phyloP scores from a whole-genome alignment of 2,888 invertebrate species.

The Brachyptera putata region DNA sequence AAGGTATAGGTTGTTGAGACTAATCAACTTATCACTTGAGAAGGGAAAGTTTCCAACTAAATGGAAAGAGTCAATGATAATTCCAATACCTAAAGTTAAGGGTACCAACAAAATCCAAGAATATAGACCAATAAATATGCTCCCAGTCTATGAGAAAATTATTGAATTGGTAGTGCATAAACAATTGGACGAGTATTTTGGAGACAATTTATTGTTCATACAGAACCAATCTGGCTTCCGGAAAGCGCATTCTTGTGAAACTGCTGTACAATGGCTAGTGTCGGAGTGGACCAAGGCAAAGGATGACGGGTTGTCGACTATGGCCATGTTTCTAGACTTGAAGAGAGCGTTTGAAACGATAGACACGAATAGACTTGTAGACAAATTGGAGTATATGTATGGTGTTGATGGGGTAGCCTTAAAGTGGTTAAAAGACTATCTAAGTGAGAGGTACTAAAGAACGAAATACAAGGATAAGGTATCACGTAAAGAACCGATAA shows the following conservation, averaged over 20 bases:
- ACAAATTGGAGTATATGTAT: conserved; percentile 14
- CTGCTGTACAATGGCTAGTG: conserved; percentile 25
- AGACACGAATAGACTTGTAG: conserved; percentile 22
- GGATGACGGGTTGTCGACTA: conserved; percentile 23
- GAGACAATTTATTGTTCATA: conserved; percentile 22
- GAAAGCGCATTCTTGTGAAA: conserved; percentile 29
- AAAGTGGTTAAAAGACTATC: conserved; percentile 26
- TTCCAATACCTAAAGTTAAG: not conserved
- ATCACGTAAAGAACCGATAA: not conserved
- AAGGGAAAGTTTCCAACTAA: not conserved
- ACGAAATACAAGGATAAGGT: not conserved
- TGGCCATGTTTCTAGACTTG: conserved; percentile 31
- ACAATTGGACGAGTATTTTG: conserved; percentile 19
- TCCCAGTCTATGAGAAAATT: not conserved
- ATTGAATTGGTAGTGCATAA: not conserved
- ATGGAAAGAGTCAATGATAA: not conserved
- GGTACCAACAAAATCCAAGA: not conserved
- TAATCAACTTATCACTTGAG: not conserved
- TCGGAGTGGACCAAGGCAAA: conserved; percentile 24
- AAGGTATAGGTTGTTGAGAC: not conserved
- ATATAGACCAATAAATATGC: not conserved
- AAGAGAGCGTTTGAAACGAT: conserved; percentile 31
- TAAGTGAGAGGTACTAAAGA: conserved; percentile 2
- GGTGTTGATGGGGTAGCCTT: conserved; percentile 15
- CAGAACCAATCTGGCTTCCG: conserved; percentile 32